Percentiles rank a stretch among this genome's conserved stretches.
These are phyloP conservation scores for Hestina assimilis DNA, from an alignment of 1,140 invertebrate genomes.

Conservation along the genomic window DNA sequence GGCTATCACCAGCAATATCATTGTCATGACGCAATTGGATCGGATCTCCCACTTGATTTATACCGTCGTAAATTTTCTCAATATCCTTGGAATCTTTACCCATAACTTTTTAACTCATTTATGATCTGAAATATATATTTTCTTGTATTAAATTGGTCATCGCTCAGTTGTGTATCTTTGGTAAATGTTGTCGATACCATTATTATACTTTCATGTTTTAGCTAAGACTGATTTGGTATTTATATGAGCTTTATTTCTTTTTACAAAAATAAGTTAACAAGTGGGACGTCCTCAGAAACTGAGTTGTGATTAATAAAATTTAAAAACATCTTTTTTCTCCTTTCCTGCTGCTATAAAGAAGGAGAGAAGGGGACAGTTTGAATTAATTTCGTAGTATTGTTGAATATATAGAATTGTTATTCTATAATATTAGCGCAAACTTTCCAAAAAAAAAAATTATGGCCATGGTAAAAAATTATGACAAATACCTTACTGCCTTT, in stretches of 20 bases:
- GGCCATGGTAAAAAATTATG: constrained; percentile 60
- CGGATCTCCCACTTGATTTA: constrained; percentile 56
- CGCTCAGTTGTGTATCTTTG: too few relatives aligned
- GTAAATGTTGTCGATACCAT: too few relatives aligned
- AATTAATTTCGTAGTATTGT: constrained; percentile 66
- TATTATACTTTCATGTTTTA: too few relatives aligned
- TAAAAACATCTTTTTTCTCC: constrained; percentile 71
- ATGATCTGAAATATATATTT: too few relatives aligned
- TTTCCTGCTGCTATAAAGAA: constrained; percentile 73
- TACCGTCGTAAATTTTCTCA: not conserved
- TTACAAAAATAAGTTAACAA: too few relatives aligned
- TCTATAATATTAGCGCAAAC: constrained; percentile 48
- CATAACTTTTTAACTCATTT: constrained; percentile 4
- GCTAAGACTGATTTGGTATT: too few relatives aligned
- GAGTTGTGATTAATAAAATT: constrained; percentile 51
- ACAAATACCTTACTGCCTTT: constrained; percentile 60
- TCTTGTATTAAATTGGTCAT: too few relatives aligned
- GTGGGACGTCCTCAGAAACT: constrained; percentile 57
- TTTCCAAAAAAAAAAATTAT: constrained; percentile 41
- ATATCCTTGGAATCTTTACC: not conserved
- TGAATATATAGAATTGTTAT: constrained; percentile 61
- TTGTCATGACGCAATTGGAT: constrained; percentile 75
- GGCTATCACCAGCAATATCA: constrained; percentile 74
- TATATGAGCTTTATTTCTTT: too few relatives aligned
- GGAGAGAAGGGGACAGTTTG: constrained; percentile 72